Evolutionary conservation across 2,888 invertebrate genomes (phyloP), one percentile per base, ranked within the genome.

Genomic region (Temnothorax unifasciatus): DNA sequence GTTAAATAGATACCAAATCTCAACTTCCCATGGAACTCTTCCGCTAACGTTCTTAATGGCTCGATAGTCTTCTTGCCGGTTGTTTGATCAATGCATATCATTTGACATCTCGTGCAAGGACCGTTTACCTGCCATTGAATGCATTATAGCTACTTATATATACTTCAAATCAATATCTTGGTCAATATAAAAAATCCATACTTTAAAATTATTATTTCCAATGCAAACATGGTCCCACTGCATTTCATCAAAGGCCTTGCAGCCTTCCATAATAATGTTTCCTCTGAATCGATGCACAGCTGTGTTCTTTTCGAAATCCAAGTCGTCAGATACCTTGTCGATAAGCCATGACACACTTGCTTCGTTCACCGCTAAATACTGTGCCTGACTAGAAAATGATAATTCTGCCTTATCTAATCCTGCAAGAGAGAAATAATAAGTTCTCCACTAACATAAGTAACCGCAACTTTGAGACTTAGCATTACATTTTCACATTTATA

Each of bases 41-140:
- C 96, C 0, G 97, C 96, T 88, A 98, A 96, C 1, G 98, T 97
- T 87, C 97, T 96, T 15, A 98, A 94, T 0, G 98, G 98, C 93
- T 98, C 98, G 0, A 97, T 96, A 0, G 97, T 97, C 92, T 97
- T 98, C 88, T 96, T 95, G 0, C 98, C 98, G 2, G 97, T 98
- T 64, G 96, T 95, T 95, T 99, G 99, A 95, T 99, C 97, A 85
- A 99, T 97, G 94, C 99, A 99, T 84, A 99, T 97, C 98, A 99
- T 99, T 95, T 99, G 98, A 94, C 99, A 99, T 79, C 99, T 96
- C 0, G 97, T 97, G 93, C 99, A 99, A 61, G 96, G 96, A 0
- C 98, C 98, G 89, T 97, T 97, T 75, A 97, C 96, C 97, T 98
- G 25, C 11, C 68, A 25, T 84, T 57, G 81, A 79, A 73, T 82